Evolutionary conservation across 2,113 vertebrate genomes (phyloP).

Genomic region (Cardinalis cardinalis): DNA sequence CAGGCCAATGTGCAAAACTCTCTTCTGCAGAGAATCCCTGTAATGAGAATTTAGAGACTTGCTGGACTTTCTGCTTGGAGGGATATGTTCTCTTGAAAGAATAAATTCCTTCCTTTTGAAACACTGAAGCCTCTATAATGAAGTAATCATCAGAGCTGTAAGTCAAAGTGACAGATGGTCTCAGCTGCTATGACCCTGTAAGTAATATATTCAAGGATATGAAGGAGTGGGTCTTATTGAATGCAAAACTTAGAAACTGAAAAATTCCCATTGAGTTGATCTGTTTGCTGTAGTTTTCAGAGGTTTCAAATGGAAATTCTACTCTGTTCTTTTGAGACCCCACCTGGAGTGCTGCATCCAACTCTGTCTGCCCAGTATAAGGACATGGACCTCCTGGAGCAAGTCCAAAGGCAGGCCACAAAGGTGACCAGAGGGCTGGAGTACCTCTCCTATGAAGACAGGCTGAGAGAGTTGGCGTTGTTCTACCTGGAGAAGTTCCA

Average conservation of each 20-base stretch:
- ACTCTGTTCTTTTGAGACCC: not conserved
- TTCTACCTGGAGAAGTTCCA: not conserved
- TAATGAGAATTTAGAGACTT: constrained; percentile 12
- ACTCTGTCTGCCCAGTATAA: not conserved
- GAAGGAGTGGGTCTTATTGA: not conserved
- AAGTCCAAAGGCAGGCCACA: not conserved
- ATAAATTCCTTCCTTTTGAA: not conserved
- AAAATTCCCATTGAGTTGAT: not conserved
- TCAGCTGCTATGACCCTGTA: not conserved
- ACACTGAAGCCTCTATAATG: not conserved
- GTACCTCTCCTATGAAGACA: not conserved
- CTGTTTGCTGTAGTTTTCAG: not conserved
- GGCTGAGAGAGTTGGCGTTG: not conserved
- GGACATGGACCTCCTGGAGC: not conserved
- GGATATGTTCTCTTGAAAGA: not conserved
- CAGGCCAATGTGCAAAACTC: not conserved
- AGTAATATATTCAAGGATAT: not conserved
- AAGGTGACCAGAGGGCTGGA: not conserved
- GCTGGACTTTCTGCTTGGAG: not conserved
- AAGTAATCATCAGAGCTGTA: not conserved
- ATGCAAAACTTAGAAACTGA: not conserved
- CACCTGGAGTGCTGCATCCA: not conserved
- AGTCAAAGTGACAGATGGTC: not conserved
- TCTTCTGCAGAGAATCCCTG: not conserved
- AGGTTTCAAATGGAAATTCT: not conserved